Evolutionary conservation across 2,113 vertebrate genomes (phyloP).

Genomic region (Gopherus flavomarginatus): DNA sequence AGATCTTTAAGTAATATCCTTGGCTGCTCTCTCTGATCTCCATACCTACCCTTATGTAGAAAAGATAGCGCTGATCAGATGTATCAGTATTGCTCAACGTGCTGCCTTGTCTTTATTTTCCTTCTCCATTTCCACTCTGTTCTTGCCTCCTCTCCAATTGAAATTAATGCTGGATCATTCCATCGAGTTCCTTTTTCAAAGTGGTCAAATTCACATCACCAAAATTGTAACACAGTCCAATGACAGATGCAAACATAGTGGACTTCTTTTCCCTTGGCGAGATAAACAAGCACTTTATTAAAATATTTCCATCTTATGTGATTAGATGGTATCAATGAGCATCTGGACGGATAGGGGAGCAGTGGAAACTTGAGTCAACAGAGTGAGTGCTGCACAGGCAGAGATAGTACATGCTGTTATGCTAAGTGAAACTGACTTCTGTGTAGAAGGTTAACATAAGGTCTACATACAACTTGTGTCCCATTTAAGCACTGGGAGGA

Average conservation of each 20-base stretch:
- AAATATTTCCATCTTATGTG: conserved; percentile 14
- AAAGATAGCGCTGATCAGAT: background rate
- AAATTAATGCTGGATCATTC: conserved; percentile 30
- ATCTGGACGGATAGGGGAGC: conserved; percentile 31
- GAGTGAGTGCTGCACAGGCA: background rate
- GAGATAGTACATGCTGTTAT: background rate
- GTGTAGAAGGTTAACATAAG: background rate
- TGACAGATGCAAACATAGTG: background rate
- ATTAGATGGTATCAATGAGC: background rate
- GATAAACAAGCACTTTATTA: conserved; percentile 30
- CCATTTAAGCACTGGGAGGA: background rate
- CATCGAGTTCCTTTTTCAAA: background rate
- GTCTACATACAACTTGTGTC: background rate
- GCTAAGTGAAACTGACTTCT: background rate
- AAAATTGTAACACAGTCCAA: background rate
- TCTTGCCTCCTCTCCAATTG: conserved; percentile 27
- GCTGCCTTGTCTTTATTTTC: conserved; percentile 21
- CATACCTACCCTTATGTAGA: background rate
- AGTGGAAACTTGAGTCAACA: conserved; percentile 4
- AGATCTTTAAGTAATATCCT: conserved; percentile 37
- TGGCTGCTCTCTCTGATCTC: conserved; percentile 6
- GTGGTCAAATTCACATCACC: conserved; percentile 1
- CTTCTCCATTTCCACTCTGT: background rate
- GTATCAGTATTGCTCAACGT: background rate
- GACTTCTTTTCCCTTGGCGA: background rate